Base-by-base conservation (phyloP, 2,797 vertebrate species). In the Typhlichthys subterraneus region DNA sequence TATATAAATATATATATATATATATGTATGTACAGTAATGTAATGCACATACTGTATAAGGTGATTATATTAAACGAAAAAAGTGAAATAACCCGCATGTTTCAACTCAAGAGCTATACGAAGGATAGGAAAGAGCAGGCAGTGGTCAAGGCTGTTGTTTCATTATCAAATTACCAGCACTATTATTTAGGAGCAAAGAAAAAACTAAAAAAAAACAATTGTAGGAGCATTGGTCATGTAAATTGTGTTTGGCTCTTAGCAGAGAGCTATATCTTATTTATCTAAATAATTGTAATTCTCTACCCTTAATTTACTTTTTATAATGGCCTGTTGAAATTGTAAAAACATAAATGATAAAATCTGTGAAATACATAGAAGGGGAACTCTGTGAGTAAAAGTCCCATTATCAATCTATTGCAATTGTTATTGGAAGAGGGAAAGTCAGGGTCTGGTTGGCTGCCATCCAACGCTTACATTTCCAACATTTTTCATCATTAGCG, bases 181-280 rank as follows among this genome's bases (percentile, higher is more conserved):
- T 64, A 52, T 63, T 74, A 73, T 45, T 59, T 51, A 67, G 23
- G 4, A 29, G 52, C 53, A 63, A 38, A 23, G 23, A 75, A 61
- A 47, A 70, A 59, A 54, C 0, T 33, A 70, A 69, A 61, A 46
- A 49, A 53, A 17, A 33, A 62, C 59, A 61, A 64, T 45, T 45
- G 47, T 12, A 12, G 78, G 54, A 77, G 63, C 60, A 70, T 55
- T 80, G 76, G 79, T 83, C 81, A 80, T 83, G 77, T 73, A 58
- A 68, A 51, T 67, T 13, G 66, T 63, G 46, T 66, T 69, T 73
- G 4, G 68, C 45, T 57, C 52, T 66, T 57, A 66, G 17, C 38
- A 61, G 9, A 53, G 59, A 60, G 46, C 23, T 61, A 51, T 56
- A 70, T 47, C 45, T 4, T 7, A 51, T 62, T 59, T 5, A 62